Percentiles rank a stretch among this genome's conserved stretches.
These are phyloP conservation scores for Volucella inanis DNA, from an alignment of 2,888 invertebrate species.

Conservation along the genomic window DNA sequence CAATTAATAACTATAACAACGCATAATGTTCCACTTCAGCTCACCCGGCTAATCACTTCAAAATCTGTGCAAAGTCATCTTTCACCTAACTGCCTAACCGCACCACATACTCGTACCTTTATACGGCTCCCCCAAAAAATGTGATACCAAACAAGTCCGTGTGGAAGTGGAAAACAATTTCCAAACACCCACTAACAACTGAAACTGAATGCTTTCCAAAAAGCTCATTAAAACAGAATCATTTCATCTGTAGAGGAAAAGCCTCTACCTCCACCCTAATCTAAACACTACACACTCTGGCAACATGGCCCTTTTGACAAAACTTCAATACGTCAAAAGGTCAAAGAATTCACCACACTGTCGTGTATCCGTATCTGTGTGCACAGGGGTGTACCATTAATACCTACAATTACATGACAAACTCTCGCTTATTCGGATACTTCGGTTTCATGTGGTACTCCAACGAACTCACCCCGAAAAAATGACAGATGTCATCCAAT, in stretches of 20 bases:
- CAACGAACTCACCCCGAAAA: conserved; percentile 71
- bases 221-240: conserved; percentile 73
- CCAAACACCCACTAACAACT: conserved; percentile 20
- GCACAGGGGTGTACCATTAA: conserved; percentile 38
- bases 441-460: conserved; percentile 69
- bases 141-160: background rate
- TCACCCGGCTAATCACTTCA: conserved; percentile 74
- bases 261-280: background rate
- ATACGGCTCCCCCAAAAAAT: conserved; percentile 1
- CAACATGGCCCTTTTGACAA: conserved; percentile 45
- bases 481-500: conserved; percentile 63
- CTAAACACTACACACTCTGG: conserved; percentile 33
- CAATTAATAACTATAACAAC: conserved; percentile 75
- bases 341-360: conserved; percentile 62
- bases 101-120: conserved; percentile 17
- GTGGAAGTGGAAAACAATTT: background rate
- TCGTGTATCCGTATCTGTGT: background rate
- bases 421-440: conserved; percentile 35
- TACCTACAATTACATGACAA: conserved; percentile 62
- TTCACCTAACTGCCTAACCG: conserved; percentile 67
- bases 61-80: conserved; percentile 74
- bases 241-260: conserved; percentile 50
- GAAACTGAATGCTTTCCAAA: conserved; percentile 25
- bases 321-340: conserved; percentile 70
- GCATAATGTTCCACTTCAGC: conserved; percentile 73